Evolutionary conservation across 2,888 invertebrate genomes (phyloP), one percentile per base, ranked within the genome.

Genomic region (Athrips mouffetella): DNA sequence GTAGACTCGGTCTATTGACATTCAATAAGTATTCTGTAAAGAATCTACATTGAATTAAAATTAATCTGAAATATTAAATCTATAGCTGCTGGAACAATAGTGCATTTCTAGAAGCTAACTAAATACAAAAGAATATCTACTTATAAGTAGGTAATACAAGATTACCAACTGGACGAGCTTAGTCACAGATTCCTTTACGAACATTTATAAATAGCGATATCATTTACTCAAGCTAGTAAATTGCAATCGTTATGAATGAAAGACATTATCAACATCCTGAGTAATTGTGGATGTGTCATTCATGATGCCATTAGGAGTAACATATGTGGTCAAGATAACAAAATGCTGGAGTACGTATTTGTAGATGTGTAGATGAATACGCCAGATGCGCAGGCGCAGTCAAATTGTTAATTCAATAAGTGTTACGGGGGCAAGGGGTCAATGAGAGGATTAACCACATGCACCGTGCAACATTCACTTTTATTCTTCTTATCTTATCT

Each of bases 211-310:
- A 73, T 73, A 77, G 67, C 63, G 57, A 52, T 59, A 62, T 65
- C 65, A 71, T 68, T 70, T 67, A 66, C 60, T 60, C 55, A 50
- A 54, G 49, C 60, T 53, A 57, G 58, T 65, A 66, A 66, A 69
- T 68, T 62, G 68, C 57, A 61, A 62, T 66, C 62, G 57, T 68
- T 68, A 68, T 78, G 72, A 80, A 81, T 81, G 76, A 70, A 73
- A 65, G 58, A 67, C 73, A 70, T 73, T 81, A 83, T 80, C 80
- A 72, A 73, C 77, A 78, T 80, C 80, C 82, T 79, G 80, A 62
- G 63, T 77, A 76, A 76, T 75, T 75, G 64, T 60, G 61, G 57
- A 67, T 72, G 71, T 70, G 73, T 75, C 75, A 78, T 72, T 48
- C 13, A 13, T 18, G 20, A 37, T 18, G n/a, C n/a, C n/a, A n/a